A percentile compares a stretch with the other conserved stretches of the same genome.
These are phyloP conservation scores for Chiloscyllium punctatum DNA, from an alignment of 2,797 vertebrate species.

Conservation along the genomic window DNA sequence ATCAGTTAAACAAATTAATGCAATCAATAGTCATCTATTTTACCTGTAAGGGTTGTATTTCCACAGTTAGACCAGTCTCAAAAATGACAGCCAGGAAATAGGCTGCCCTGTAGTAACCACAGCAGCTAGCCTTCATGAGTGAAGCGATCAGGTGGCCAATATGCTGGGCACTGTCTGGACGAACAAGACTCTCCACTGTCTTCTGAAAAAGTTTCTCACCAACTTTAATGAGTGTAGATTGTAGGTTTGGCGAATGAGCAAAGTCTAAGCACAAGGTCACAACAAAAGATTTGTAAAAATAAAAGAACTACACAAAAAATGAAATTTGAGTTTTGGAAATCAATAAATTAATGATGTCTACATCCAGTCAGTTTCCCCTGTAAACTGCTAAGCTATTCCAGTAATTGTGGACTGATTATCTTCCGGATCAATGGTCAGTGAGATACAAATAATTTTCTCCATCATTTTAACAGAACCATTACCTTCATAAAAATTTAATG, in stretches of 20 bases:
- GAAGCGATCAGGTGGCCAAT: constrained; percentile 52
- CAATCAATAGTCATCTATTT: constrained; percentile 20
- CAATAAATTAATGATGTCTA: neutral
- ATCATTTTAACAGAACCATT: neutral
- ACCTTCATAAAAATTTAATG: neutral
- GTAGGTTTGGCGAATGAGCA: constrained; percentile 15
- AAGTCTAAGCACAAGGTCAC: constrained; percentile 13
- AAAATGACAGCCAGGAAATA: constrained; percentile 74
- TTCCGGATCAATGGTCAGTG: neutral
- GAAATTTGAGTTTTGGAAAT: neutral
- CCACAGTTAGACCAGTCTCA: constrained; percentile 65
- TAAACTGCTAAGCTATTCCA: neutral
- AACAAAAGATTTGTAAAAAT: constrained; percentile 15
- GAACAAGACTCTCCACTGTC: constrained; percentile 55
- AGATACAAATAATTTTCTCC: neutral
- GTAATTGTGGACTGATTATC: neutral
- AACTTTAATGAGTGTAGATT: constrained; percentile 44
- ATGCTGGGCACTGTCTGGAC: constrained; percentile 47
- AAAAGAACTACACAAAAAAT: neutral
- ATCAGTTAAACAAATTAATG: neutral
- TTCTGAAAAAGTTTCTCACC: constrained; percentile 63
- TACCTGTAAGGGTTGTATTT: constrained; percentile 68
- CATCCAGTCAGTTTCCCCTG: neutral
- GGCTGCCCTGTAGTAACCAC: constrained; percentile 76
- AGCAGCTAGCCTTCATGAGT: constrained; percentile 72